These are phyloP conservation scores for Gymnothorax reevesii DNA, from an alignment of 2,797 vertebrate species.

Conservation along the genomic window DNA sequence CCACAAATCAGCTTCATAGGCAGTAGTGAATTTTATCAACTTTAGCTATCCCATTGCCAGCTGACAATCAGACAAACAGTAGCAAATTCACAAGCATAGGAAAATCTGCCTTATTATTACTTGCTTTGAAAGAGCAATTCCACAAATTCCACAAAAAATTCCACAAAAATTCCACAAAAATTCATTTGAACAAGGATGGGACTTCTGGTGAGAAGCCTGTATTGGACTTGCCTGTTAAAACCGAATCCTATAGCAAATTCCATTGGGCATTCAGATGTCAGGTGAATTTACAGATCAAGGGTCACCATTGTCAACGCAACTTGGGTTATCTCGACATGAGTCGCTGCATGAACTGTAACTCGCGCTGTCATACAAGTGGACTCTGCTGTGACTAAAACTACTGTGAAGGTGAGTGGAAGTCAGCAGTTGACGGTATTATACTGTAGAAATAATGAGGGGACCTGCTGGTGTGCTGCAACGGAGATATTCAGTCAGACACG, in stretches of 20 bases:
- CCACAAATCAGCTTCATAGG: too few relatives aligned
- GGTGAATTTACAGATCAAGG: not conserved
- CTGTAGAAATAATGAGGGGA: not conserved
- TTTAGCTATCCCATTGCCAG: too few relatives aligned
- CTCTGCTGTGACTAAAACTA: not conserved
- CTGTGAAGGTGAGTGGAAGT: not conserved
- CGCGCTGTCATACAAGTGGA: not conserved
- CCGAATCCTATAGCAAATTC: not conserved
- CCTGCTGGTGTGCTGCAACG: not conserved
- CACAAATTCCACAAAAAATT: too few relatives aligned
- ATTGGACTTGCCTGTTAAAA: not conserved
- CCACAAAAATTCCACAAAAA: too few relatives aligned
- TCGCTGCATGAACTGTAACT: not conserved
- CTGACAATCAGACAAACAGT: too few relatives aligned
- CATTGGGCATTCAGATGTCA: not conserved
- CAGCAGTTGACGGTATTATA: not conserved
- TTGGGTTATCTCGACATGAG: not conserved
- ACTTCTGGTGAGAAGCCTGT: not conserved
- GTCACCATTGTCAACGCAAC: not conserved
- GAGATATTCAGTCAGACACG: constrained; percentile 1
- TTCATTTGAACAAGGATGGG: too few relatives aligned
- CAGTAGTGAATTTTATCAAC: too few relatives aligned
- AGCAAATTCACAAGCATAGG: too few relatives aligned
- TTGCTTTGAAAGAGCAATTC: too few relatives aligned
- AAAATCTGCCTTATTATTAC: too few relatives aligned